Base-by-base conservation (phyloP, 2,113 vertebrate species). In the Paraplagusia blochii region DNA sequence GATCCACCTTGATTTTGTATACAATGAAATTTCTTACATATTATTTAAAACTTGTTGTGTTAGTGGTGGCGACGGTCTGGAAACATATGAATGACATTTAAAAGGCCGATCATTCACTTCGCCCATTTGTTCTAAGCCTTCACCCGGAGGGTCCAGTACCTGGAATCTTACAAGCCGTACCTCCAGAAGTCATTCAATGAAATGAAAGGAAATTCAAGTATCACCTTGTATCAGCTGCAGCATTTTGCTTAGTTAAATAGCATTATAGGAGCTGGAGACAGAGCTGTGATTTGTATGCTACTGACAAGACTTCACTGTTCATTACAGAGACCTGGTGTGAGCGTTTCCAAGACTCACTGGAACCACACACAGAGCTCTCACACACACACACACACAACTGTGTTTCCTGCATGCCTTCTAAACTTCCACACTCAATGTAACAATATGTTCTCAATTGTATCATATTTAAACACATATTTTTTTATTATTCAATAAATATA, bases 261-360 rank as follows among this genome's bases (percentile, higher is more conserved):
- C 74, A 83, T 88, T 85, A 88, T 83, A 73, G 73, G 69, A 80
- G 74, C 79, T 60, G 67, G 76, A 79, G 73, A 74, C 46, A 58
- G 79, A 42, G 60, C 72, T 64, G 74, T 86, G 86, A 87, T 87
- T 86, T 86, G 82, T 85, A 72, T 81, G 75, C 84, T 80, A 81
- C 66, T 85, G 88, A 86, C 83, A 84, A 77, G 77, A 66, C 82
- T 85, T 88, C 82, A 88, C 61, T 74, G 76, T 84, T 86, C 83
- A 88, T 88, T 86, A 88, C 65, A 29, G 66, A 75, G 66, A 78
- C 54, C 65, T 70, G 44, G 76, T 58, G 66, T 52, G 63, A 85
- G 70, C 64, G 77, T n/a, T n/a, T n/a, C n/a, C n/a, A n/a, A n/a
- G 80, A 81, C 71, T 61, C 78, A 81, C 11, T 9, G 54, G 53